Evolutionary conservation across 2,888 invertebrate species (phyloP), one percentile per base, ranked within the genome.

Genomic region (Stegophylla sp.): DNA sequence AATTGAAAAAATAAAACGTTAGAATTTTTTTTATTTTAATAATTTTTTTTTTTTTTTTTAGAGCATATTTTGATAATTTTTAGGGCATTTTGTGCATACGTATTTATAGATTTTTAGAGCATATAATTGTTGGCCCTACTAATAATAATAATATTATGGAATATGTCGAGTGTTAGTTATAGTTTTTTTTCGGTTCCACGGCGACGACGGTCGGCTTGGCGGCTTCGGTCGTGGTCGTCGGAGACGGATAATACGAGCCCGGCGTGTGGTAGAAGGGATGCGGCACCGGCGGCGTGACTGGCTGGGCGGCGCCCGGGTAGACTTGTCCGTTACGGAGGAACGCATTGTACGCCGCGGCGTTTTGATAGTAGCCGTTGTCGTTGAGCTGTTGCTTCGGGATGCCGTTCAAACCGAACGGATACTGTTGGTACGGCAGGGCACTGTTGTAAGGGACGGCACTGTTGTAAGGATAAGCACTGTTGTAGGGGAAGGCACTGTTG

Each of bases 211-310:
- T 7, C 41, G 75, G 75, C 17, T 53, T 75, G 71, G 53, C 41
- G 1, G 28, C 9, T 41, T 71, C 79, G 34, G 48, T 34, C 7
- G 34, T 77, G 15, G 56, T 69, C 17, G 34, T n/a, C n/a, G 20
- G 23, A 13, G n/a, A 12, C 51, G 79, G 79, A 12, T 79, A 79
- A 1, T 69, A 61, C 0, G 61, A 28, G 1, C 79, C 79, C 20
- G 13, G 56, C 0, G n/a, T 5, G 26, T 79, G 79, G 9, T 79
- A 79, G 17, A 79, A 79, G 13, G 79, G 79, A 61, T 59, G 67
- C 0, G 79, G 79, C 7, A 59, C 69, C 20, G 79, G 79, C 12
- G 69, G 59, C 28, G 1, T n/a, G 34, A 71, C 17, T 15, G 79
- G n/a, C 48, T 61, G 59, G 5, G 61, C 79, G 9, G 20, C 20